phyloP scores from a whole-genome alignment of 37 sponge, comb jelly and placozoan genomes.

The Amphimedon queenslandica region DNA sequence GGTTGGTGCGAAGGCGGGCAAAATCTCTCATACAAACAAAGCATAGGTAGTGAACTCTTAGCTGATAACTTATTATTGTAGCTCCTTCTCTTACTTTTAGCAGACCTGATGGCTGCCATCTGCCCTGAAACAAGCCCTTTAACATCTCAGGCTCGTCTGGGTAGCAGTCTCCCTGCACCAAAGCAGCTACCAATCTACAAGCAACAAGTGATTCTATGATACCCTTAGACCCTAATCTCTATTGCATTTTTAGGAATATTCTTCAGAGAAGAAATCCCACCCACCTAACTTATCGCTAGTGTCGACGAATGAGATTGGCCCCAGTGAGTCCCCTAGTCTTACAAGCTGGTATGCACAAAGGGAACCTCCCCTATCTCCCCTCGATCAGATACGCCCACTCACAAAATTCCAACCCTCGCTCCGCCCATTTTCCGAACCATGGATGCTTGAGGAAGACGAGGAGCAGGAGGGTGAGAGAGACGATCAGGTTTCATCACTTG shows the following conservation, averaged over 20 bases:
- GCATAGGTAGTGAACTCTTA: too few relatives aligned
- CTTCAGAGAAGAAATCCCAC: too few relatives aligned
- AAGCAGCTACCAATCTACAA: slow-evolving; percentile 1
- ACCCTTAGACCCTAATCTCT: too few relatives aligned
- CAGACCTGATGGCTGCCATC: not conserved
- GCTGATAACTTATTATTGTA: too few relatives aligned
- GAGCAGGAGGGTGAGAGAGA: not conserved
- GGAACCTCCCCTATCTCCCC: not conserved
- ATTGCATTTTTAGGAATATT: too few relatives aligned
- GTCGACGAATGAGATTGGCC: too few relatives aligned
- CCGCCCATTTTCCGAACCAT: not conserved
- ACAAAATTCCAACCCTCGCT: not conserved
- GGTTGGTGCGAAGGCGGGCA: too few relatives aligned
- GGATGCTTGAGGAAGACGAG: not conserved
- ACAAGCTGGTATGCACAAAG: not conserved
- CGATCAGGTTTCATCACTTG: too few relatives aligned
- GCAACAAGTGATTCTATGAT: too few relatives aligned
- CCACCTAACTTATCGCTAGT: too few relatives aligned
- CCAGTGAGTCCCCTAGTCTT: too few relatives aligned
- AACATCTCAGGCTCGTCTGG: slow-evolving; percentile 39
- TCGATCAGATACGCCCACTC: not conserved
- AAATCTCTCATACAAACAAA: too few relatives aligned
- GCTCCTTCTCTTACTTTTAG: not conserved
- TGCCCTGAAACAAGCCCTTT: slow-evolving; percentile 18
- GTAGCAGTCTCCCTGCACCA: slow-evolving; percentile 72